Conservation (phyloP, 2,797 vertebrate genomes). For the Periophthalmus magnuspinnatus region DNA sequence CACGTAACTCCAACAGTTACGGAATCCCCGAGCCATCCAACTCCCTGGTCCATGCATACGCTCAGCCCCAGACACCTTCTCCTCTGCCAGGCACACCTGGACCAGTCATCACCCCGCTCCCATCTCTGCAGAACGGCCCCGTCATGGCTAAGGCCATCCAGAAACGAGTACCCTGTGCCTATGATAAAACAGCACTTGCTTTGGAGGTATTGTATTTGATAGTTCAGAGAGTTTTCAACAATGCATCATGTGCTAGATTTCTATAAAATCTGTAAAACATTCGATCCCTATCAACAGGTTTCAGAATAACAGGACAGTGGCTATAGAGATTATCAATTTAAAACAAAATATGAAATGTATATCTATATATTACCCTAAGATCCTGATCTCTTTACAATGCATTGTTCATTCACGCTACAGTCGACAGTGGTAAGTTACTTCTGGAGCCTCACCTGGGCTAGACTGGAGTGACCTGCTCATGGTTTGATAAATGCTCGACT, state of each 20-base stretch:
- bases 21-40: conserved; percentile 97
- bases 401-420: not conserved
- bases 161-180: conserved; percentile 97
- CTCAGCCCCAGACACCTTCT: conserved; percentile 92
- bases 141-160: conserved; percentile 97
- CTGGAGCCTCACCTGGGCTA: not conserved
- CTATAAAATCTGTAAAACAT: not conserved
- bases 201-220: conserved; percentile 83
- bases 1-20: conserved; percentile 96
- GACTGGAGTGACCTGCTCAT: not conserved
- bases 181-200: conserved; percentile 96
- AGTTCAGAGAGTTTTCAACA: not conserved
- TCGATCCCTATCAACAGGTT: not conserved
- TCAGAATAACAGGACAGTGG: too few relatives aligned
- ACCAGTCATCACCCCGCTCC: conserved; percentile 85
- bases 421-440: not conserved
- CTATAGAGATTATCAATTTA: too few relatives aligned
- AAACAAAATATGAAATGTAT: too few relatives aligned
- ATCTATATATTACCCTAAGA: not conserved
- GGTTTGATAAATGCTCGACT: not conserved
- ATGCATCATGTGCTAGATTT: not conserved
- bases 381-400: not conserved
- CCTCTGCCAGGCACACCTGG: conserved; percentile 87
- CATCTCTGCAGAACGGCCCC: conserved; percentile 94
- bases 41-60: conserved; percentile 87